phyloP scores from a whole-genome alignment of 2,888 invertebrate species.

The Himalopsyche kuldschensis region DNA sequence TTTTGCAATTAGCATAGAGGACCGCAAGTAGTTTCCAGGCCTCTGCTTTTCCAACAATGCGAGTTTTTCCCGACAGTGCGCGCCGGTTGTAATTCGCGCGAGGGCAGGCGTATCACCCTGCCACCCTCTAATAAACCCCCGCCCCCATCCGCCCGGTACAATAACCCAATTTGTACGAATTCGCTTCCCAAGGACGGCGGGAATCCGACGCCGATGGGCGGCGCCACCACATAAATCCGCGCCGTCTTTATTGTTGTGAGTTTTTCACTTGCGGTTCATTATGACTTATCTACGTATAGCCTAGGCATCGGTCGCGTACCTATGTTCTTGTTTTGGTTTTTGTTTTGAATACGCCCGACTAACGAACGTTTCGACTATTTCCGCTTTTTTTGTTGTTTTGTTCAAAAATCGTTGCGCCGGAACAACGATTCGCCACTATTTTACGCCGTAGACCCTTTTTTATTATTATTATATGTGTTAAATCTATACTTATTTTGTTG shows the following conservation, averaged over 20 bases:
- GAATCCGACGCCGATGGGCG: conserved; percentile 50
- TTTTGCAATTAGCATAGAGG: neutral
- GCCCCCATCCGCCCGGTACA: conserved; percentile 45
- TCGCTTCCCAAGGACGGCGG: conserved; percentile 59
- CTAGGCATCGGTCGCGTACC: neutral
- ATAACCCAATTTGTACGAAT: conserved; percentile 64
- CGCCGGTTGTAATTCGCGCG: conserved; percentile 23
- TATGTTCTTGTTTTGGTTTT: conserved; percentile 12
- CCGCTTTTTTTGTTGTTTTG: neutral
- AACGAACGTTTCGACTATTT: neutral
- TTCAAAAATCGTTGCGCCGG: neutral
- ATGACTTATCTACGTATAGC: conserved; percentile 12
- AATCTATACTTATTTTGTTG: no score
- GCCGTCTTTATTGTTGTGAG: conserved; percentile 57
- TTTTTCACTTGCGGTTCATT: conserved; percentile 28
- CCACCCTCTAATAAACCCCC: neutral
- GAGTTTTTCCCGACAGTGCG: conserved; percentile 28
- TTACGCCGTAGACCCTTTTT: neutral
- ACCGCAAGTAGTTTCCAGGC: neutral
- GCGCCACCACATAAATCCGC: conserved; percentile 58
- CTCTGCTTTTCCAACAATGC: neutral
- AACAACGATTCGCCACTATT: neutral
- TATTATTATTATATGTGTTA: neutral
- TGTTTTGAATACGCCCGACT: conserved; percentile 6
- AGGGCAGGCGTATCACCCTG: neutral